Evolutionary conservation across 2,113 vertebrate species (phyloP).

Genomic region (Stegostoma tigrinum): DNA sequence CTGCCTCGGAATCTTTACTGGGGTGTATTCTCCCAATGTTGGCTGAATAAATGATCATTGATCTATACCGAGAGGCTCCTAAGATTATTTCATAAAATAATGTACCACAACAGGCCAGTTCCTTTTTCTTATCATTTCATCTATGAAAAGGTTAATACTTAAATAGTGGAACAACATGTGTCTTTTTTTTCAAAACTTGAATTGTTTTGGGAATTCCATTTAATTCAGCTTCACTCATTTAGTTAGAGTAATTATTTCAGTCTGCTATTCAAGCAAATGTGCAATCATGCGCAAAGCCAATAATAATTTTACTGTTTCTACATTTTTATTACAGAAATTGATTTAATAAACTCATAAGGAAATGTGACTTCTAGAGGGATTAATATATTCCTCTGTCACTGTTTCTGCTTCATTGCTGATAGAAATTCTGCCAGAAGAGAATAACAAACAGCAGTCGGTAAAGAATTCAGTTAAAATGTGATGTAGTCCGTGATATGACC

Average conservation of each 20-base stretch:
- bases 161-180: not conserved
- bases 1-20: no score
- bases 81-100: no score
- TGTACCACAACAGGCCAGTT: no score
- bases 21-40: no score
- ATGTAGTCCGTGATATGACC: not conserved
- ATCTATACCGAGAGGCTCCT: no score
- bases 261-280: slow-evolving; percentile 18
- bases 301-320: slow-evolving; percentile 34
- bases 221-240: slow-evolving; percentile 36
- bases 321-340: slow-evolving; percentile 37
- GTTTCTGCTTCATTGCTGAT: slow-evolving; percentile 16
- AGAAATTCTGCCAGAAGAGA: slow-evolving; percentile 29
- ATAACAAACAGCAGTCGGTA: slow-evolving; percentile 29
- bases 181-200: not conserved
- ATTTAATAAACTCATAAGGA: slow-evolving; percentile 35
- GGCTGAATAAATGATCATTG: no score
- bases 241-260: slow-evolving; percentile 34
- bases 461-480: slow-evolving; percentile 21
- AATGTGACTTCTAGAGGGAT: not conserved
- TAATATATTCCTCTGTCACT: slow-evolving; percentile 31
- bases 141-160: not conserved
- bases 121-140: not conserved
- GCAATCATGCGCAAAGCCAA: slow-evolving; percentile 24
- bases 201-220: slow-evolving; percentile 34